Conservation (phyloP, 2,797 vertebrate genomes). For the Buphagus erythrorhynchus region DNA sequence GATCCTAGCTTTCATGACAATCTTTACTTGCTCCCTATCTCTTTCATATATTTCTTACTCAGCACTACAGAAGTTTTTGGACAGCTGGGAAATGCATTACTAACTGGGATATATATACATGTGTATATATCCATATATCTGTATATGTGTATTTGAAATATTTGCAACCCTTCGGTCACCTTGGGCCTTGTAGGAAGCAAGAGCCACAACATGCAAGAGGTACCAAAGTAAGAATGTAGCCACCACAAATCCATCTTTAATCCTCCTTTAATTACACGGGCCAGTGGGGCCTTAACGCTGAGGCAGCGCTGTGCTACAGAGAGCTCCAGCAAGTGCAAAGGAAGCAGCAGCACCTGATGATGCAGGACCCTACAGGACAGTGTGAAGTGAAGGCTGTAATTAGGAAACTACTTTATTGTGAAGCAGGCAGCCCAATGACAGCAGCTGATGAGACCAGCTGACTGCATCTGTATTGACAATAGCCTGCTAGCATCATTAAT, state of each 20-base stretch:
- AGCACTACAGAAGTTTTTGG: not conserved
- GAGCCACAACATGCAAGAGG: not conserved
- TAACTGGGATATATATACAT: not conserved
- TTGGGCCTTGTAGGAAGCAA: not conserved
- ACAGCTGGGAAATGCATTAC: not conserved
- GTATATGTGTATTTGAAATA: not conserved
- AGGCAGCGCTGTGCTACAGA: not conserved
- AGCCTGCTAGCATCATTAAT: not conserved
- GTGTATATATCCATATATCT: not conserved
- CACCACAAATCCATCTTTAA: slow-evolving; percentile 11
- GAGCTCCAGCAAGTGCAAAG: not conserved
- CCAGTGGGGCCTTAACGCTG: not conserved
- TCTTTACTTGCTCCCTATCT: not conserved
- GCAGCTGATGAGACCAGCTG: slow-evolving; percentile 36
- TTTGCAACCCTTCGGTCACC: not conserved
- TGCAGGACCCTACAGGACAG: not conserved
- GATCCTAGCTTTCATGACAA: not conserved
- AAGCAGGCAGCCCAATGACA: not conserved
- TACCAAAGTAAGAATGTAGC: not conserved
- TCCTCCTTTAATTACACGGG: not conserved
- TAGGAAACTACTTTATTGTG: slow-evolving; percentile 31
- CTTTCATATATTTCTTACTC: not conserved
- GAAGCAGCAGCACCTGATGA: not conserved
- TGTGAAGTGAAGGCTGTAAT: slow-evolving; percentile 4
- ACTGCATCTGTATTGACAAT: not conserved